Conservation (phyloP, 2,113 vertebrate genomes). For the Gasterosteus nipponicus region DNA sequence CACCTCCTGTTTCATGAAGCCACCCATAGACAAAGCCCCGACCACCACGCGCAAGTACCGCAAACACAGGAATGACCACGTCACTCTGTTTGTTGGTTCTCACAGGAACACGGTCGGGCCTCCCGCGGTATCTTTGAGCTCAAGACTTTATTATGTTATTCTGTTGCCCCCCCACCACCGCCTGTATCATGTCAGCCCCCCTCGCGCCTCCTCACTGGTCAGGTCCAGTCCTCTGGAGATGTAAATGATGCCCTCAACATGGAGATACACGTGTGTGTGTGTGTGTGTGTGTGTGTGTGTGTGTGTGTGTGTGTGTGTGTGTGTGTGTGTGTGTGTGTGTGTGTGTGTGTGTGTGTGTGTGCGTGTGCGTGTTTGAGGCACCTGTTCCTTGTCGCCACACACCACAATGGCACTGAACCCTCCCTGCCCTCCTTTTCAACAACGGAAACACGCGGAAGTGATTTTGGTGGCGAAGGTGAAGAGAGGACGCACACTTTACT, state of each 20-base stretch:
- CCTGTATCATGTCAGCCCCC: background rate
- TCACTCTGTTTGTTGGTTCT: conserved; percentile 63
- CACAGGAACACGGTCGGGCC: conserved; percentile 51
- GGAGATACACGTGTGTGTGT: background rate
- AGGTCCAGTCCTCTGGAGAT: background rate
- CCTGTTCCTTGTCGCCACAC: background rate
- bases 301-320: background rate
- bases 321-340: too few relatives aligned
- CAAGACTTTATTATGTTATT: conserved; percentile 30
- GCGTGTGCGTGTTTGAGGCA: background rate
- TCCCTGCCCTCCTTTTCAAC: background rate
- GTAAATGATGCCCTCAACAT: background rate
- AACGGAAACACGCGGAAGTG: background rate
- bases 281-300: too few relatives aligned
- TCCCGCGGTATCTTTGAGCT: conserved; percentile 43
- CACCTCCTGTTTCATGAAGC: conserved; percentile 25
- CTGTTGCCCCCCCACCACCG: conserved; percentile 14
- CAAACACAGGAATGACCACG: conserved; percentile 4
- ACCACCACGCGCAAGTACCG: background rate
- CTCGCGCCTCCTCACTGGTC: background rate
- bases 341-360: too few relatives aligned
- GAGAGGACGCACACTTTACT: background rate
- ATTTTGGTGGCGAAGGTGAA: background rate
- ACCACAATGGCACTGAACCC: background rate
- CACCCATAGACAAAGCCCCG: background rate